A percentile compares a stretch with the other conserved stretches of the same genome.
phyloP scores from a whole-genome alignment of 2,888 invertebrate species.

The Tuta absoluta region DNA sequence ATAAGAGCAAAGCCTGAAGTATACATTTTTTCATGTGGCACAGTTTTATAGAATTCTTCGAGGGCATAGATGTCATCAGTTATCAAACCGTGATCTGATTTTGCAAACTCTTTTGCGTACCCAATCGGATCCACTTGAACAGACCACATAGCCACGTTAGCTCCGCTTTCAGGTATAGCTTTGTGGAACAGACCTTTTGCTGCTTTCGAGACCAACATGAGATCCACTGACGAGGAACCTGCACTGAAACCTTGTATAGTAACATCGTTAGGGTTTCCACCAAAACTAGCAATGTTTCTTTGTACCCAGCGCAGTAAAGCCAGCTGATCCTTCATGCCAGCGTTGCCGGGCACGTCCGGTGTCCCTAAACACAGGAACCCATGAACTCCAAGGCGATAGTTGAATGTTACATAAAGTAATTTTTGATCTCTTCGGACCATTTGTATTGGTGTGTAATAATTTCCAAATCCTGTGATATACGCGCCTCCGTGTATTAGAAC shows the following conservation, averaged over 20 bases:
- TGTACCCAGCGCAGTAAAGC: slow-evolving; percentile 53
- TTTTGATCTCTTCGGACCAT: slow-evolving; percentile 38
- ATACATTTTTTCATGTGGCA: slow-evolving; percentile 43
- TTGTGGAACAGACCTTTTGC: slow-evolving; percentile 48
- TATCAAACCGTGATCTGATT: slow-evolving; percentile 37
- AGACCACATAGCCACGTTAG: slow-evolving; percentile 43
- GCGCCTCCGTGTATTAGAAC: slow-evolving; percentile 48
- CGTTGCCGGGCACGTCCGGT: slow-evolving; percentile 51
- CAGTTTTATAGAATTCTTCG: slow-evolving; percentile 51
- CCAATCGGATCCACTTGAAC: slow-evolving; percentile 49
- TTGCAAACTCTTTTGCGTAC: slow-evolving; percentile 46
- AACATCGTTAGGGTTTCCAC: slow-evolving; percentile 56
- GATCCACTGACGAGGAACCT: slow-evolving; percentile 49
- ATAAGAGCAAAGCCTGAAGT: slow-evolving; percentile 33
- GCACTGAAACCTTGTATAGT: slow-evolving; percentile 52
- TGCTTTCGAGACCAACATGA: slow-evolving; percentile 48
- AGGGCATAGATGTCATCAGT: slow-evolving; percentile 46
- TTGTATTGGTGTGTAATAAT: slow-evolving; percentile 31
- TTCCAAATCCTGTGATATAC: slow-evolving; percentile 40
- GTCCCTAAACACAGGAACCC: slow-evolving; percentile 49
- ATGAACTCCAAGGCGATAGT: slow-evolving; percentile 44
- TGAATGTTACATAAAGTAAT: slow-evolving; percentile 42
- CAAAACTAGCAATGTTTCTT: slow-evolving; percentile 52
- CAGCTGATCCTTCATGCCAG: slow-evolving; percentile 53
- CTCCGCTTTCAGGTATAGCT: slow-evolving; percentile 54